Evolutionary conservation across 2,113 vertebrate genomes (phyloP).

Genomic region (Vidua chalybeata): DNA sequence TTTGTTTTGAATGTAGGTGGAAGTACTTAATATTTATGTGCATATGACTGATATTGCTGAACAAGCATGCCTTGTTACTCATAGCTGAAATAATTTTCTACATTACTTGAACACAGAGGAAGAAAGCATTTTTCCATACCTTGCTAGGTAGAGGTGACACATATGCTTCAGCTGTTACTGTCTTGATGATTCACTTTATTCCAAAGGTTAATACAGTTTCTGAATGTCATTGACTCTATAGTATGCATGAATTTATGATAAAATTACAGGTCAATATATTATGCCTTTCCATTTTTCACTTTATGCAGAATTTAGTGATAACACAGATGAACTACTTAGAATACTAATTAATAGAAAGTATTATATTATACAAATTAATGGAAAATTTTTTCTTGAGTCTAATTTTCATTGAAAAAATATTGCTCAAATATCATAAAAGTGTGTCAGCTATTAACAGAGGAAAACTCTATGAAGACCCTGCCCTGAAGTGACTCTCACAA

Average conservation of each 20-base stretch:
- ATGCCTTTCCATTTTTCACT: not conserved
- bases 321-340: not conserved
- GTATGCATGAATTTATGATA: not conserved
- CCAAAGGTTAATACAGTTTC: constrained; percentile 27
- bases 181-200: constrained; percentile 1
- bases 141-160: not conserved
- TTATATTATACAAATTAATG: not conserved
- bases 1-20: not conserved
- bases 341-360: constrained; percentile 3
- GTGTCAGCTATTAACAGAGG: not conserved
- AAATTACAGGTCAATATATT: not conserved
- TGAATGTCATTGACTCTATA: constrained; percentile 1
- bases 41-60: not conserved
- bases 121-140: not conserved
- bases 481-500: not conserved
- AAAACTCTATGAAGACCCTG: not conserved
- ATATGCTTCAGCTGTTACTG: not conserved
- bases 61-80: not conserved
- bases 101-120: not conserved
- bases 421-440: not conserved
- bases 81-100: not conserved
- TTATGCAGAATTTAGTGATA: not conserved
- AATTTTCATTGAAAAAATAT: constrained; percentile 27
- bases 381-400: not conserved
- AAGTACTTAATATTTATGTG: not conserved